Base-by-base conservation (phyloP, 1,140 invertebrate genomes). In the Melipona quadrifasciata region DNA sequence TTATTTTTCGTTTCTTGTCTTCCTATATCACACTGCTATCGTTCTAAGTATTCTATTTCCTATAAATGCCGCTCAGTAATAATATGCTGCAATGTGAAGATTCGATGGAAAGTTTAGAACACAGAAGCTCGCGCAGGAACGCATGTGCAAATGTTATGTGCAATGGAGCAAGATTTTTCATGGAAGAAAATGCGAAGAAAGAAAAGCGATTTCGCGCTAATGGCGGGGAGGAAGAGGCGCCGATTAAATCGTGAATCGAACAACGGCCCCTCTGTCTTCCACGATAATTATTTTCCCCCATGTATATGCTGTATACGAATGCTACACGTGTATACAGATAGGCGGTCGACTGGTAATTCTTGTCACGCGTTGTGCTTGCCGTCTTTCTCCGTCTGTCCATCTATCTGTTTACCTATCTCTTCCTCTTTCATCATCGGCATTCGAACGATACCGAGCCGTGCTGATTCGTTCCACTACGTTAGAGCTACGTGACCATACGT, bases 401-500 rank as follows among this genome's bases (percentile, higher is more conserved):
- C 80, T 86, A 88, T 85, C 67, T 85, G 67, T 86, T 88, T 72
- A 70, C 61, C 79, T 77, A 89, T 89, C 84, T 89, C 75, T 80
- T 82, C 71, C 58, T 79, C 86, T 86, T 89, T 89, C 87, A 65
- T 89, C 87, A 80, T 86, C 71, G 79, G 79, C 68, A 88, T 88
- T 86, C 76, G 84, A 79, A 84, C 75, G 82, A 84, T 84, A 84
- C 75, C 14, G 19, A 65, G 61, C 73, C 31, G 53, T 24, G 64
- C 34, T 61, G 79, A 82, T 79, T 83, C 80, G 79, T 88, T 82
- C 67, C 84, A 82, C 80, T 64, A 67, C 73, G 83, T 81, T 78
- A 24, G 67, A 58, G 51, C 84, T 86, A 88, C 79, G 83, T 86
- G 83, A 88, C 71, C 75, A 79, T 47, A 58, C 21, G 31, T 58